Base-by-base conservation (phyloP, 2,888 invertebrate genomes). In the Trichopria drosophilae region DNA sequence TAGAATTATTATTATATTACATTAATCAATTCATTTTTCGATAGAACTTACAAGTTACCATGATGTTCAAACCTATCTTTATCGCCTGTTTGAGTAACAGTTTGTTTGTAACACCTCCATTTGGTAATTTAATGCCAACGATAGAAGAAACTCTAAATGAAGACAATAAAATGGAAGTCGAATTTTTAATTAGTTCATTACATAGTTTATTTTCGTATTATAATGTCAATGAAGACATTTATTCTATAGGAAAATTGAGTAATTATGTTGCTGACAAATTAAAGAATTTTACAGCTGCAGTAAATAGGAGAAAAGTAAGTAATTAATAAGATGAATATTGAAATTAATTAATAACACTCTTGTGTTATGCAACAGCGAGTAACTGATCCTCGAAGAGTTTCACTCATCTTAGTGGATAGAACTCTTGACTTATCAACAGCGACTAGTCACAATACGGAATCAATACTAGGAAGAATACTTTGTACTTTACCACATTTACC, bases 181-280 rank as follows among this genome's bases (percentile, higher is more conserved):
- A 69, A 47, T 61, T 66, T 48, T 65, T 74, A 29, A 67, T 72
- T 24, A 67, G 65, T 52, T 71, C 66, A 7, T 64, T 73, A 22
- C 64, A 68, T 24, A 67, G 59, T 37, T 58, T 73, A 9, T 73
- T 72, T 53, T 79, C 82, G 22, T 79, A 80, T 12, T 77, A 86
- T 71, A 80, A 82, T 58, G 77, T 83, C 6, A 81, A 79, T 53
- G 86, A 86, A 61, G 86, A 87, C 65, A 76, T 85, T 18, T 87
- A 80, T 63, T 82, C 80, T 40, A 71, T 87, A 63, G 87, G 87
- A 3, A 76, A 79, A 20, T 80, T 81, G 35, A 85, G 86, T 65
- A 80, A 82, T 10, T 73, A 84, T 31, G 66, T 86, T 16, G 67
- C 69, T 6, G 65, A 69, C 15, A 64, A 63, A 57, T 62, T 72